Percentiles rank a stretch among this genome's conserved stretches.
Conservation (phyloP, 2,113 vertebrate genomes). For the Cololabis saira region DNA sequence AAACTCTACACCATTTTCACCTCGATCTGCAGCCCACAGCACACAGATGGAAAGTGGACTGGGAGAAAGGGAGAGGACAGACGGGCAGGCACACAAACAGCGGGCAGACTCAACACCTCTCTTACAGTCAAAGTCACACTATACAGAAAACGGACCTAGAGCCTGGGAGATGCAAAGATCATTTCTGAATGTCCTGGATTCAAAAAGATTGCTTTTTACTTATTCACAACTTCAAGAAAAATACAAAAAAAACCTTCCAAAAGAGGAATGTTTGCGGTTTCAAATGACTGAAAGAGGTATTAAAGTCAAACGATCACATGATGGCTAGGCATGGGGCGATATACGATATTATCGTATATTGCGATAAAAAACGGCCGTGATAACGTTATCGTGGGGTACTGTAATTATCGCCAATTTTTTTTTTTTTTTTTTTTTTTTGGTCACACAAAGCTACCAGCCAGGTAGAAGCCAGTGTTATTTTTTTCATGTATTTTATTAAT, state of each 20-base stretch:
- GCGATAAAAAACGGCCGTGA: too few species aligned
- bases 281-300: too few species aligned
- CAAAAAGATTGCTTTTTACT: conserved; percentile 3
- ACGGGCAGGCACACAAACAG: conserved; percentile 64
- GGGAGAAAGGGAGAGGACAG: conserved; percentile 63
- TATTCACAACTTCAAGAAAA: neutral
- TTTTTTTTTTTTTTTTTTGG: too few species aligned
- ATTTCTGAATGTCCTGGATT: conserved; percentile 33
- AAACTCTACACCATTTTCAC: conserved; percentile 82
- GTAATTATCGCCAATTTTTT: too few species aligned
- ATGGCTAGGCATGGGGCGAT: too few species aligned
- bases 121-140: conserved; percentile 62
- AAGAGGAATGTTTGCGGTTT: conserved; percentile 40
- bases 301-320: too few species aligned
- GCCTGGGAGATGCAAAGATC: conserved; percentile 36
- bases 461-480: too few species aligned
- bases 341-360: too few species aligned
- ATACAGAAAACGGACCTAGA: conserved; percentile 43
- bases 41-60: conserved; percentile 70
- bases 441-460: too few species aligned
- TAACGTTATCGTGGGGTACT: too few species aligned
- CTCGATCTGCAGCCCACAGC: conserved; percentile 81
- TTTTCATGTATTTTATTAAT: too few species aligned
- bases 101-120: conserved; percentile 67
- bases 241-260: neutral